phyloP scores from a whole-genome alignment of 2,888 invertebrate genomes.

The Plagodis dolabraria region DNA sequence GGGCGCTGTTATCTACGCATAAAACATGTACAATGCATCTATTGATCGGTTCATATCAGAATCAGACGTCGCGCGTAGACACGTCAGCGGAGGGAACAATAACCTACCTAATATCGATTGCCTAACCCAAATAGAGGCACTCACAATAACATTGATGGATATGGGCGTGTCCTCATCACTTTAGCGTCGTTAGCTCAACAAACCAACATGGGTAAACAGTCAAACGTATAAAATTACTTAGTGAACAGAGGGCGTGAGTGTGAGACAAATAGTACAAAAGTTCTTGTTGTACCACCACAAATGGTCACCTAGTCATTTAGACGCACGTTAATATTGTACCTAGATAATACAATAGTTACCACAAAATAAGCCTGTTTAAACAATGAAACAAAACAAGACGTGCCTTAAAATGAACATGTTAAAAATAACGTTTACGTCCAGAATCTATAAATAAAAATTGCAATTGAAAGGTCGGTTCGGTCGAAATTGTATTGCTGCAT shows the following conservation, averaged over 20 bases:
- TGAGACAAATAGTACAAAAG: background rate
- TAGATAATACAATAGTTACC: background rate
- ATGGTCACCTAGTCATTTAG: background rate
- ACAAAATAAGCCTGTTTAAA: background rate
- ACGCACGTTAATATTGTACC: too few species aligned
- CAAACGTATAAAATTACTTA: background rate
- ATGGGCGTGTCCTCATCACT: slow-evolving; percentile 36
- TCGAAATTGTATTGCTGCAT: slow-evolving; percentile 23
- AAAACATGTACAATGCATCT: slow-evolving; percentile 10
- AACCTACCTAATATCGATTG: slow-evolving; percentile 32
- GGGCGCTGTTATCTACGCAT: slow-evolving; percentile 15
- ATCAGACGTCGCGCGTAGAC: slow-evolving; percentile 12
- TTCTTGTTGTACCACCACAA: background rate
- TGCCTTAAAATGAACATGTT: slow-evolving; percentile 1
- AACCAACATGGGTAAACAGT: slow-evolving; percentile 20
- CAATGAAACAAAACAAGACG: slow-evolving; percentile 7
- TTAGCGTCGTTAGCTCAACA: slow-evolving; percentile 33
- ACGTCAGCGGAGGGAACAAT: slow-evolving; percentile 27
- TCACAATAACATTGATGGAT: slow-evolving; percentile 28
- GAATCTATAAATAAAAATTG: slow-evolving; percentile 8
- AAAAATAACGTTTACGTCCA: slow-evolving; percentile 3
- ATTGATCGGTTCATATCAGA: slow-evolving; percentile 1
- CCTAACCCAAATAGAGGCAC: slow-evolving; percentile 36
- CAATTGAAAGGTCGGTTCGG: slow-evolving; percentile 1
- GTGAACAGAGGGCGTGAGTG: background rate